Evolutionary conservation across 2,888 invertebrate genomes (phyloP), one percentile per base, ranked within the genome.

Genomic region (Ochlodes sylvanus): DNA sequence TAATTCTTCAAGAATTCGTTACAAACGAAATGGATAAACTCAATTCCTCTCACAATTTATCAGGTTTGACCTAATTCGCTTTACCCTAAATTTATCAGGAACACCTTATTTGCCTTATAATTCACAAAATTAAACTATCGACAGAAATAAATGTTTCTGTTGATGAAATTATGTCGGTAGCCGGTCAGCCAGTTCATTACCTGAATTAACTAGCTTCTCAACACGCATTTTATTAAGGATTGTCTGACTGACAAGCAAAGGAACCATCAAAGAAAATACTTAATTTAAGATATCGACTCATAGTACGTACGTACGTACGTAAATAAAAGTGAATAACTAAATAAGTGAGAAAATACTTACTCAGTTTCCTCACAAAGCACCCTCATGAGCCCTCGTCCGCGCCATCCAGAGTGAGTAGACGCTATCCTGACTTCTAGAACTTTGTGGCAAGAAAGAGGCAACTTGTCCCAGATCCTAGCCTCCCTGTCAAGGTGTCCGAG

Each of bases 311-410:
- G n/a, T n/a, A 27, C 27, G 3, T 27, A 4, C 27, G n/a, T n/a
- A 27, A 27, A 27, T 27, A 27, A 27, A 27, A 27, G 5, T 27
- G 3, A 27, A 27, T 27, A 27, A 27, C 3, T n/a, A n/a, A n/a
- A n/a, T n/a, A n/a, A n/a, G n/a, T n/a, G n/a, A n/a, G n/a, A n/a
- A n/a, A n/a, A n/a, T 19, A 92, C 94, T 94, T 85, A 96, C 96
- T 95, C 94, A 32, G 96, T 92, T 76, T 94, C 95, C 71, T 95
- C 94, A 75, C 96, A 93, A 1, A 96, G 90, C 61, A 94, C 94
- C 74, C 95, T 94, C 77, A 95, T 96, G n/a, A 96, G 94, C 0
- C 96, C 96, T 60, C 94, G 88, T 12, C 96, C 96, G 67, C 96
- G 86, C 94, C 95, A 96, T 15, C 90, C 93, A 0, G 91, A 86